These are phyloP conservation scores for Iguana delicatissima DNA, from an alignment of 2,797 vertebrate species.

Conservation along the genomic window DNA sequence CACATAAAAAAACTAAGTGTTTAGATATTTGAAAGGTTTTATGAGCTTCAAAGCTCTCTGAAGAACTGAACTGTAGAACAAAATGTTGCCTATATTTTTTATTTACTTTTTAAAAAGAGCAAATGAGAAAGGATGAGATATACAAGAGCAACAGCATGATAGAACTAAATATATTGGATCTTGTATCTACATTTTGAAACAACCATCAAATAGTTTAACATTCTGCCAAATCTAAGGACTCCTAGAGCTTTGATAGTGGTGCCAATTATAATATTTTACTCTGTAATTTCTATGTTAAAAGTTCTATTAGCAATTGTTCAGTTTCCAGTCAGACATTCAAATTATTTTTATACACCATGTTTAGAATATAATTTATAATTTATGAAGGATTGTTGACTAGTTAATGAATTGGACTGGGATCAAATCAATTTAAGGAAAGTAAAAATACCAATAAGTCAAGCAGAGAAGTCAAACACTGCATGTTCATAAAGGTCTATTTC, in stretches of 20 bases:
- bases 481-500: not conserved
- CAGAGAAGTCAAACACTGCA: not conserved
- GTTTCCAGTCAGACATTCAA: conserved; percentile 20
- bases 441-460: not conserved
- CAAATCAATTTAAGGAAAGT: not conserved
- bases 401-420: conserved; percentile 21
- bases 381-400: not conserved
- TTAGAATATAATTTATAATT: conserved; percentile 42
- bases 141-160: not conserved
- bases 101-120: conserved; percentile 9
- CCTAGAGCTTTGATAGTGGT: not conserved
- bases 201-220: not conserved
- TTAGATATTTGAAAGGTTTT: not conserved
- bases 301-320: not conserved
- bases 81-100: not conserved
- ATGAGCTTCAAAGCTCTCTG: not conserved
- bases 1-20: conserved; percentile 15
- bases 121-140: conserved; percentile 4
- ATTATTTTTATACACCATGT: conserved; percentile 6
- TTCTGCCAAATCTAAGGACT: not conserved
- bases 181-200: not conserved
- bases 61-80: fast-evolving
- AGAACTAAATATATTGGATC: not conserved
- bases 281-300: not conserved
- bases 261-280: not conserved